Evolutionary conservation across 1,140 invertebrate genomes (phyloP), one percentile per base, ranked within the genome.

Genomic region (Dendrolimus kikuchii): DNA sequence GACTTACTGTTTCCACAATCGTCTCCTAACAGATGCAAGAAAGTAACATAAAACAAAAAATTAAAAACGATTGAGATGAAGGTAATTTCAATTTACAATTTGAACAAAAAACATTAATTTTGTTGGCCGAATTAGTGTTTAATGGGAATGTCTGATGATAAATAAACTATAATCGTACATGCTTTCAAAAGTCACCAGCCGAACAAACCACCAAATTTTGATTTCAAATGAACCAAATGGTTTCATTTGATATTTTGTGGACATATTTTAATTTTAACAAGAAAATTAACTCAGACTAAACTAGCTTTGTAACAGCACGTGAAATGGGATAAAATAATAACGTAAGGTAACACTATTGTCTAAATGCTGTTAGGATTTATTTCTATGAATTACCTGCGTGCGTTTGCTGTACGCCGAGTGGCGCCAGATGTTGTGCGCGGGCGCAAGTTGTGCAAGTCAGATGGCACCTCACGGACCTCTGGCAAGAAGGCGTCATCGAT

Each of bases 11-110:
- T 86, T 86, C 83, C 81, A 86, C 74, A 86, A 86, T 63, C 83
- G 80, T 86, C 83, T 86, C 83, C 83, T 86, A 86, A 84, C 80
- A 83, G 83, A 86, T 84, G 83, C 83, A 83, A 83, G 77, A 83
- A 81, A 74, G 71, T 81, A 81, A 84, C 70, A 83, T 73, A 83
- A 73, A 83, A 75, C 81, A 78, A 68, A 68, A 81, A 82, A 75
- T 81, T 74, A 81, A 83, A 79, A 80, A 76, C 80, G 77, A 51
- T 44, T 79, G 80, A 70, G 74, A 77, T 74, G 53, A 77, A 76
- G 77, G 54, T 44, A 57, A 76, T 77, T 83, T 78, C 55, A 46
- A 66, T 66, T 63, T 66, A 64, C 60, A 53, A 42, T 62, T 59
- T 53, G 57, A 55, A 60, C 53, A 49, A 62, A 57, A 60, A 43